Percentiles rank a stretch among this genome's conserved stretches.
These are phyloP conservation scores for Malachius bipustulatus DNA, from an alignment of 2,888 invertebrate genomes.

Conservation along the genomic window DNA sequence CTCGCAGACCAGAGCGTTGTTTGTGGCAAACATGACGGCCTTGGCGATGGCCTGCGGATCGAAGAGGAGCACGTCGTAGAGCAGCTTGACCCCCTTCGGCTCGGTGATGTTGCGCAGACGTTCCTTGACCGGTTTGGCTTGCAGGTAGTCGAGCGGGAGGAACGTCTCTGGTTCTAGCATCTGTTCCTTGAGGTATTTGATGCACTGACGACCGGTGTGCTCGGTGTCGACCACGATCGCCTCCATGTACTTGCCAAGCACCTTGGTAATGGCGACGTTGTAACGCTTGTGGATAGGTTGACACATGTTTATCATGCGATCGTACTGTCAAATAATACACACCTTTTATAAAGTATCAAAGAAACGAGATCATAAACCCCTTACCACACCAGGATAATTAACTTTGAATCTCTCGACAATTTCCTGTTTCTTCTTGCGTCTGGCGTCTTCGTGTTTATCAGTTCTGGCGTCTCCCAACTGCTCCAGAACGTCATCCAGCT, in stretches of 20 bases:
- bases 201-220: conserved; percentile 91
- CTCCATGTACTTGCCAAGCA: conserved; percentile 98
- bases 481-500: conserved; percentile 74
- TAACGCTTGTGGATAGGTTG: conserved; percentile 98
- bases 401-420: conserved; percentile 95
- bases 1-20: conserved; percentile 98
- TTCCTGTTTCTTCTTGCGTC: conserved; percentile 91
- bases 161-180: conserved; percentile 98
- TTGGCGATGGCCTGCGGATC: conserved; percentile 89
- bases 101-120: conserved; percentile 73
- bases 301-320: conserved; percentile 98
- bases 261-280: conserved; percentile 95
- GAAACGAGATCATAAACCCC: no score
- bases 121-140: conserved; percentile 82
- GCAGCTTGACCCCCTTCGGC: conserved; percentile 87
- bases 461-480: conserved; percentile 92
- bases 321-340: conserved; percentile 66
- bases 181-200: conserved; percentile 93
- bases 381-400: conserved; percentile 89
- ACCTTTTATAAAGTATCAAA: no score
- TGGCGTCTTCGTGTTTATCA: conserved; percentile 93
- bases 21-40: conserved; percentile 95
- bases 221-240: conserved; percentile 98
- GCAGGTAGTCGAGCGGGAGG: conserved; percentile 89
- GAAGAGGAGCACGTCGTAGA: conserved; percentile 94